Percentiles rank a stretch among this genome's conserved stretches.
These are phyloP conservation scores for Microcebus lehilahytsara DNA, from an alignment of 2,113 vertebrate species.

Conservation along the genomic window DNA sequence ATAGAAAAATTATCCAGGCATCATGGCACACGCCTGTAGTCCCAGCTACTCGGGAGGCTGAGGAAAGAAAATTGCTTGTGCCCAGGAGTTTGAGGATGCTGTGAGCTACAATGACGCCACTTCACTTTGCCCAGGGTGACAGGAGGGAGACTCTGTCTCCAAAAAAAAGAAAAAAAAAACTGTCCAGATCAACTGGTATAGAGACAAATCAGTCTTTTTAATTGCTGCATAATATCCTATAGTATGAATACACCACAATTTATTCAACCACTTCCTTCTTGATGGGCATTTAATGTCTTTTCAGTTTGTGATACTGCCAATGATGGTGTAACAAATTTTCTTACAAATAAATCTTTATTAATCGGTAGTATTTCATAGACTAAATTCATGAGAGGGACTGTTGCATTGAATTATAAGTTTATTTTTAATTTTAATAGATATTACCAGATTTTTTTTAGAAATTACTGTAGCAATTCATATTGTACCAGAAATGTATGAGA, in stretches of 20 bases:
- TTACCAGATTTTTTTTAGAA: background rate
- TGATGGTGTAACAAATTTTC: background rate
- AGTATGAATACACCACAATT: background rate
- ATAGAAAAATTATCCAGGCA: too few species aligned
- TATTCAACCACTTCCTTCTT: background rate
- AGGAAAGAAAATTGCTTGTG: too few species aligned
- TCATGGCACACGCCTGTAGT: too few species aligned
- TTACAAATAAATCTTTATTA: background rate
- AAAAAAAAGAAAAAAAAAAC: too few species aligned
- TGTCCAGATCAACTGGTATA: background rate
- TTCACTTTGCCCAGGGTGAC: too few species aligned
- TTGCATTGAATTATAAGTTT: background rate
- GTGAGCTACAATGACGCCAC: too few species aligned
- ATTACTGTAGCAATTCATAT: background rate
- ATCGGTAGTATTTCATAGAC: background rate
- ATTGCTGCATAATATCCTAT: background rate
- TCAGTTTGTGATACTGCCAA: background rate
- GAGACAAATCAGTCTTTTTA: background rate
- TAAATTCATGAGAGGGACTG: background rate
- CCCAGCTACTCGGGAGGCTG: too few species aligned
- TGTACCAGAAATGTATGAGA: background rate
- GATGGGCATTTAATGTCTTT: background rate
- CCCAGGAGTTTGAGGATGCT: too few species aligned
- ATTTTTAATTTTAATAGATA: slow-evolving; percentile 5
- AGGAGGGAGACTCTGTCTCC: too few species aligned